Percentiles rank a stretch among this genome's conserved stretches.
These are phyloP conservation scores for Metopia argyrocephala DNA, from an alignment of 2,888 invertebrate genomes.

Conservation along the genomic window DNA sequence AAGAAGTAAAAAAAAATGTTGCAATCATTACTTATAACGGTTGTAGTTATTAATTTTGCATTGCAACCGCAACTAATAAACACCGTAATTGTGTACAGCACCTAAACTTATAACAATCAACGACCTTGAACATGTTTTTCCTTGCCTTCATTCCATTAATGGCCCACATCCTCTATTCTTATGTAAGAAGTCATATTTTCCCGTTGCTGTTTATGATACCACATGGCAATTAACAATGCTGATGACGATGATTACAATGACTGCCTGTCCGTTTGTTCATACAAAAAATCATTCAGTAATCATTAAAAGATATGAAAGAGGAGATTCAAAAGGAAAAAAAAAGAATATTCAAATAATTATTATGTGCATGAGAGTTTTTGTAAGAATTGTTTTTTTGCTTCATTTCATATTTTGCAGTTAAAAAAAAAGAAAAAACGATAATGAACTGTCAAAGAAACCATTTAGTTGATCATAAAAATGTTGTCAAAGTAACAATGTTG, in stretches of 20 bases:
- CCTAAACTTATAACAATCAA: constrained; percentile 4
- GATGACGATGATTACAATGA: background rate
- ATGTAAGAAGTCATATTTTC: background rate
- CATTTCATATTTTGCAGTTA: constrained; percentile 11
- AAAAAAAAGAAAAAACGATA: too few species aligned
- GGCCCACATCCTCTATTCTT: background rate
- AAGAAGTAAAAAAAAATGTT: background rate
- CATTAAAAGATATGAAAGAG: background rate
- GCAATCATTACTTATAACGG: constrained; percentile 20
- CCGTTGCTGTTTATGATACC: constrained; percentile 6
- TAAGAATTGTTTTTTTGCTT: background rate
- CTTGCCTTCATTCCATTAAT: background rate
- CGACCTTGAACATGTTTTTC: constrained; percentile 43
- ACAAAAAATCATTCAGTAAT: constrained; percentile 9
- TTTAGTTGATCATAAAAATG: constrained; percentile 65
- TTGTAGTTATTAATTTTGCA: constrained; percentile 22
- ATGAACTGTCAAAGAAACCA: constrained; percentile 68
- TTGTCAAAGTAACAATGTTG: constrained; percentile 69
- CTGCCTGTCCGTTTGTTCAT: background rate
- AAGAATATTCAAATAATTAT: background rate
- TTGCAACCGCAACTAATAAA: background rate
- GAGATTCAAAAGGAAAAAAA: background rate
- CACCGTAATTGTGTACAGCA: background rate
- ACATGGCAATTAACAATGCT: constrained; percentile 14
- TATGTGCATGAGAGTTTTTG: background rate